These are phyloP conservation scores for Drosophila prolongata DNA, from an alignment of 2,888 invertebrate genomes.

Conservation along the genomic window DNA sequence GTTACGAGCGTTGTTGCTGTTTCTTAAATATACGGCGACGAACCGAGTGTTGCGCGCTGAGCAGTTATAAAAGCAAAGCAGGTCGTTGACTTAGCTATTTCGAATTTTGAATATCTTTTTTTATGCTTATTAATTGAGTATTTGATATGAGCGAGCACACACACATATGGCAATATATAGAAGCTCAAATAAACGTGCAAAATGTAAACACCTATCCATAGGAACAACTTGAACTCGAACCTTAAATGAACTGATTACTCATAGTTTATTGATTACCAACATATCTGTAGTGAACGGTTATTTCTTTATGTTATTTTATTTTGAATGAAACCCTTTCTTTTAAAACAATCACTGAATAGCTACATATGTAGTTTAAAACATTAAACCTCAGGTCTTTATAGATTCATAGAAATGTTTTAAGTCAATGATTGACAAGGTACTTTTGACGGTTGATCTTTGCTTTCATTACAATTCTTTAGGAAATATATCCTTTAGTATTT, in stretches of 20 bases:
- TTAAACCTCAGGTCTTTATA: too few relatives aligned
- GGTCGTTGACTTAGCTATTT: slow-evolving; percentile 78
- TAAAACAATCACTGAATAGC: too few relatives aligned
- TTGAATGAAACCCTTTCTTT: too few relatives aligned
- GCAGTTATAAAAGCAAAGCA: slow-evolving; percentile 79
- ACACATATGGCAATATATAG: slow-evolving; percentile 4
- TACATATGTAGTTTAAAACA: too few relatives aligned
- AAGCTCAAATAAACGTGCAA: slow-evolving; percentile 29
- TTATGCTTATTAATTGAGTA: slow-evolving; percentile 82
- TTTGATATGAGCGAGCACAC: slow-evolving; percentile 69
- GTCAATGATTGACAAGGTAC: too few relatives aligned
- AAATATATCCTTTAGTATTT: neutral
- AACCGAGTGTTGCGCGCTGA: slow-evolving; percentile 33
- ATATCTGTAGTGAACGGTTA: neutral
- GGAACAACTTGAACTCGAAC: slow-evolving; percentile 21
- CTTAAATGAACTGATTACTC: slow-evolving; percentile 24
- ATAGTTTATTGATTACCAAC: slow-evolving; percentile 15
- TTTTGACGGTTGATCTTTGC: neutral
- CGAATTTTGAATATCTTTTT: slow-evolving; percentile 46
- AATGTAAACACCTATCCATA: slow-evolving; percentile 5
- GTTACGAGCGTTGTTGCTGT: slow-evolving; percentile 48
- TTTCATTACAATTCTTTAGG: neutral
- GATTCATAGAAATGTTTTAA: too few relatives aligned
- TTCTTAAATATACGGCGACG: slow-evolving; percentile 57
- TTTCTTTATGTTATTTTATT: too few relatives aligned